phyloP scores from a whole-genome alignment of 2,888 invertebrate genomes.

The Ptychoptera albimana region DNA sequence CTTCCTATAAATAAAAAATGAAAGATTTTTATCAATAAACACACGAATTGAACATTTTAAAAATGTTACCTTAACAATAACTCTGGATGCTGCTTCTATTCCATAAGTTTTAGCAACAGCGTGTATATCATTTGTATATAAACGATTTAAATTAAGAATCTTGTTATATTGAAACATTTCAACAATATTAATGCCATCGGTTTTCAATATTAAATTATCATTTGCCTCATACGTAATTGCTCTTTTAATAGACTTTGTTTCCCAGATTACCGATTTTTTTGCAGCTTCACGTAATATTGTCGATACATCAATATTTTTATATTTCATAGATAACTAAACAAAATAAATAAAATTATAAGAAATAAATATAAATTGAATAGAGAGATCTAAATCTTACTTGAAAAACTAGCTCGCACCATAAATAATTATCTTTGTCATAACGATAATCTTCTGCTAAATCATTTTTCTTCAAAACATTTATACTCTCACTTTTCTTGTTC shows the following conservation, averaged over 20 bases:
- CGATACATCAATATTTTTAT: constrained; percentile 57
- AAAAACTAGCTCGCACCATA: constrained; percentile 76
- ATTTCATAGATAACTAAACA: constrained; percentile 38
- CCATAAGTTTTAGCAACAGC: constrained; percentile 82
- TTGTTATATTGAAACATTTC: constrained; percentile 71
- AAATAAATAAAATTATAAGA: constrained; percentile 9
- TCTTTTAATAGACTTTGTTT: constrained; percentile 63
- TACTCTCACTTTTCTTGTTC: too few species aligned
- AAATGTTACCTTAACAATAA: constrained; percentile 69
- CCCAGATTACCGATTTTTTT: constrained; percentile 55
- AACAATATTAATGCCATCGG: constrained; percentile 87
- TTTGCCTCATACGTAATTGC: constrained; percentile 66
- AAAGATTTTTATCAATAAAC: constrained; percentile 4
- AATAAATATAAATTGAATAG: neutral
- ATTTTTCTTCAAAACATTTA: constrained; percentile 20
- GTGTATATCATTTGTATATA: constrained; percentile 91
- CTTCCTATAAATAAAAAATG: constrained; percentile 41
- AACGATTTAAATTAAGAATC: constrained; percentile 58
- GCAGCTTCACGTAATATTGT: constrained; percentile 57
- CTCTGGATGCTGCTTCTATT: constrained; percentile 86
- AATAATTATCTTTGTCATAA: constrained; percentile 56
- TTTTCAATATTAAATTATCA: constrained; percentile 55
- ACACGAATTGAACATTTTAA: neutral
- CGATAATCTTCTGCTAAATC: constrained; percentile 38
- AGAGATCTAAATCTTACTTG: constrained; percentile 33